phyloP scores from a whole-genome alignment of 2,113 vertebrate species.

The Nothoprocta pentlandii region DNA sequence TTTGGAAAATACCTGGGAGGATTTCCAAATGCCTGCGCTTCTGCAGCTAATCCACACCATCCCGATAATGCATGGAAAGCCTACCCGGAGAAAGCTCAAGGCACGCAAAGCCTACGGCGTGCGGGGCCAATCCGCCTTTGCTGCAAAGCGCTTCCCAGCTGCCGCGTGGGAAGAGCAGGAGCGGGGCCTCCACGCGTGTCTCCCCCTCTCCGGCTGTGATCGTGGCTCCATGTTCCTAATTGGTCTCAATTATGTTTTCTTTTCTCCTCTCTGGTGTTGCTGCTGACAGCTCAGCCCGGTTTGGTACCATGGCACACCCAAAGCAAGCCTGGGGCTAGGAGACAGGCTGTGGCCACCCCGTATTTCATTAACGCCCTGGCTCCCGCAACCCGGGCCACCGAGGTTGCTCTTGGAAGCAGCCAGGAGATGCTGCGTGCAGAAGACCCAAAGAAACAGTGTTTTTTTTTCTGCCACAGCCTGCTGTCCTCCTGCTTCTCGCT shows the following conservation, averaged over 20 bases:
- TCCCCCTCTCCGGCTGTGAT: too few relatives aligned
- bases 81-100: background rate
- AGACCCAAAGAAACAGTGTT: background rate
- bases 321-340: background rate
- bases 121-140: background rate
- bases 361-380: background rate
- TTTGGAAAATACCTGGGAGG: background rate
- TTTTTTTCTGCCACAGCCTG: background rate
- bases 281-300: background rate
- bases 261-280: too few relatives aligned
- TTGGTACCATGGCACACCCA: background rate
- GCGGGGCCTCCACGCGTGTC: too few relatives aligned
- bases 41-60: background rate
- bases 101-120: background rate
- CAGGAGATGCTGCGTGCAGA: background rate
- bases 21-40: background rate
- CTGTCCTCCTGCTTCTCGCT: background rate
- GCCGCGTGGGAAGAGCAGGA: background rate
- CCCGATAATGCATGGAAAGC: rapidly evolving
- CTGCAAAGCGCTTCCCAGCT: background rate
- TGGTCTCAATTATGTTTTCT: too few relatives aligned
- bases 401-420: background rate
- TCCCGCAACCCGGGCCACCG: background rate
- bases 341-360: background rate
- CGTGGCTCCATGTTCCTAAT: too few relatives aligned